Evolutionary conservation across 2,113 vertebrate species (phyloP).

Genomic region (Leptocoma aspasia): DNA sequence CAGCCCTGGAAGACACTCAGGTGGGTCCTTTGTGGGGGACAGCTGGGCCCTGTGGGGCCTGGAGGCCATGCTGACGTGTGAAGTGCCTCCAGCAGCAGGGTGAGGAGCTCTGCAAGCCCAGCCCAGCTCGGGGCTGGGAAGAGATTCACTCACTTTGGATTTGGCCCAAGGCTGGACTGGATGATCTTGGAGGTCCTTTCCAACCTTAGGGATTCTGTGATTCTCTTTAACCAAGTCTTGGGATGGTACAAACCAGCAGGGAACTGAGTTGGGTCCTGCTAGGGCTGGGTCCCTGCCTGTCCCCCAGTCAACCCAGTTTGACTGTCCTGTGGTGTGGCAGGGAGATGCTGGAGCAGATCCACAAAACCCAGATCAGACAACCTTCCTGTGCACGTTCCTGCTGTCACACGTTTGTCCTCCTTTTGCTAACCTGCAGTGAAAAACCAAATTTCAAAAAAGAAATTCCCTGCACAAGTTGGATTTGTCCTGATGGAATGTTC

Average conservation of each 20-base stretch:
- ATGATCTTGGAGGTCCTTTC: not conserved
- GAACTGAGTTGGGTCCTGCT: not conserved
- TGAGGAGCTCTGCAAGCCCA: not conserved
- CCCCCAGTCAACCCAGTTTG: not conserved
- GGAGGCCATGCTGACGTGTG: fast-evolving
- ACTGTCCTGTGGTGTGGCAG: not conserved
- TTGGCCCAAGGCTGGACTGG: fast-evolving
- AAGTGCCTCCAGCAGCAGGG: fast-evolving
- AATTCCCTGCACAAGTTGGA: not conserved
- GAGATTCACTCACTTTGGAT: fast-evolving
- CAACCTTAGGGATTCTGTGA: not conserved
- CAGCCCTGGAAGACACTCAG: not conserved
- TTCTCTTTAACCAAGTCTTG: not conserved
- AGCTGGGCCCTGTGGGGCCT: not conserved
- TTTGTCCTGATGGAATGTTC: not conserved
- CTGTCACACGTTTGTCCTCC: not conserved
- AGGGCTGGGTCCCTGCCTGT: not conserved
- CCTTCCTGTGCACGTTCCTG: fast-evolving
- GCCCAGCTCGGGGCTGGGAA: not conserved
- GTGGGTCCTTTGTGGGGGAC: not conserved
- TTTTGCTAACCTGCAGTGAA: not conserved
- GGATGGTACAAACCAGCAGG: not conserved
- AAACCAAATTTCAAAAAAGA: fast-evolving
- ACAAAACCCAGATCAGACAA: not conserved
- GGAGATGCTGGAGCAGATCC: not conserved